Percentiles rank a stretch among this genome's conserved stretches.
These are phyloP conservation scores for Diorhabda elongata DNA, from an alignment of 1,140 invertebrate species.

Conservation along the genomic window DNA sequence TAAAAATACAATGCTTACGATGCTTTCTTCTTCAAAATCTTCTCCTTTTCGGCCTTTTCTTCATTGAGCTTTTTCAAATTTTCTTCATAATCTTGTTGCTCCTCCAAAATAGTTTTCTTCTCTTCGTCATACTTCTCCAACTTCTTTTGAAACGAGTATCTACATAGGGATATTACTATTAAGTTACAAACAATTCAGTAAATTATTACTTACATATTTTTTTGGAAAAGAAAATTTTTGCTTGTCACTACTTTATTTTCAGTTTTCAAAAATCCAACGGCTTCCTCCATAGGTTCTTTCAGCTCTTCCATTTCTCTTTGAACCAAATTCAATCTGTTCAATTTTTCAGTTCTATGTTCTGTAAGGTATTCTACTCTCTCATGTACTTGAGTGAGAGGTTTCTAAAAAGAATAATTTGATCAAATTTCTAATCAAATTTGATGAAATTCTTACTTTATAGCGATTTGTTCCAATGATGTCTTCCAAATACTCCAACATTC, in stretches of 20 bases:
- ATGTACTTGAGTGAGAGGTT: conserved; percentile 76
- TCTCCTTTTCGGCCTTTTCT: conserved; percentile 35
- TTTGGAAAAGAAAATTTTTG: conserved; percentile 69
- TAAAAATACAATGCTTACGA: conserved; percentile 22
- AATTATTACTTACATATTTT: conserved; percentile 55
- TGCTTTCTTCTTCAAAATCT: conserved; percentile 32
- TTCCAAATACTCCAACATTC: conserved; percentile 98
- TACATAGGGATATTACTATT: conserved; percentile 5
- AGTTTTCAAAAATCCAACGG: conserved; percentile 72
- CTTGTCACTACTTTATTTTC: conserved; percentile 71
- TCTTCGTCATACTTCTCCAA: conserved; percentile 28
- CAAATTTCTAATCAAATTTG: not conserved
- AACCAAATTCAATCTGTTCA: conserved; percentile 83
- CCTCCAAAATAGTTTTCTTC: conserved; percentile 33
- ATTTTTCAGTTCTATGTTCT: conserved; percentile 78
- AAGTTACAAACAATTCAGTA: not conserved
- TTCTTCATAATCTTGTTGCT: conserved; percentile 38
- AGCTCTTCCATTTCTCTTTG: conserved; percentile 87
- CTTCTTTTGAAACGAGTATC: conserved; percentile 33
- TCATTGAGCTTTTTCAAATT: conserved; percentile 31
- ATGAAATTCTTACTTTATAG: conserved; percentile 59
- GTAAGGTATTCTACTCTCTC: conserved; percentile 74
- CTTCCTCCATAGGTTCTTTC: conserved; percentile 81
- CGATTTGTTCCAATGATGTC: conserved; percentile 95
- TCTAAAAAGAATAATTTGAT: conserved; percentile 44